A percentile compares a stretch with the other conserved stretches of the same genome.
Conservation (phyloP, 2,797 vertebrate species). For the Scolopax bukidnonensis region DNA sequence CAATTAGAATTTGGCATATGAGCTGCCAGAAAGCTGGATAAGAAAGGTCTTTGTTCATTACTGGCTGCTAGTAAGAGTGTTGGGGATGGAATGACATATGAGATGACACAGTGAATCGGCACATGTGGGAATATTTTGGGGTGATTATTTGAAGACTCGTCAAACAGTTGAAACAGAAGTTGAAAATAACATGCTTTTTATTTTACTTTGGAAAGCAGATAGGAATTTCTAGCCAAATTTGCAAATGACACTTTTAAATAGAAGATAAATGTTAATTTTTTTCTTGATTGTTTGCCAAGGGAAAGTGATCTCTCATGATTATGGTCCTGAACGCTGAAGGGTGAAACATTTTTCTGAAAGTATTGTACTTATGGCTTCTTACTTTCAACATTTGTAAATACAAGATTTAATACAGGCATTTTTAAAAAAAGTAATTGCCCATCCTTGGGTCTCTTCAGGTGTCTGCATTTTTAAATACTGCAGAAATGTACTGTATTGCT, state of each 20-base stretch:
- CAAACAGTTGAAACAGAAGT: neutral
- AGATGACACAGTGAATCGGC: constrained; percentile 1
- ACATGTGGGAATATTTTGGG: constrained; percentile 46
- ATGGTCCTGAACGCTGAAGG: neutral
- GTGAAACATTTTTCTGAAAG: neutral
- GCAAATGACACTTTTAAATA: neutral
- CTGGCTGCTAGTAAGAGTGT: neutral
- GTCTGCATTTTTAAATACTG: neutral
- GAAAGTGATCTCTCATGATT: neutral
- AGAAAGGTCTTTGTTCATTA: constrained; percentile 51
- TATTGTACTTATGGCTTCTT: neutral
- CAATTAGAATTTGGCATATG: neutral
- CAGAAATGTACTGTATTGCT: neutral
- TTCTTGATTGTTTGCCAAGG: neutral
- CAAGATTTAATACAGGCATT: neutral
- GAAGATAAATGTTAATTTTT: neutral
- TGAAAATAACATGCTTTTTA: neutral
- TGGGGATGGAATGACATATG: neutral
- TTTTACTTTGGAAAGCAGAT: neutral
- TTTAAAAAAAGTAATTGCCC: neutral
- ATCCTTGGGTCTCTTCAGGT: neutral
- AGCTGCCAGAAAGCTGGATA: neutral
- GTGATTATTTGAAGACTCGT: neutral
- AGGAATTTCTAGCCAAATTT: neutral
- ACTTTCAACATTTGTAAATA: neutral